These are phyloP conservation scores for Hirudinaria manillensis DNA, from an alignment of 2,888 invertebrate species.

Conservation along the genomic window DNA sequence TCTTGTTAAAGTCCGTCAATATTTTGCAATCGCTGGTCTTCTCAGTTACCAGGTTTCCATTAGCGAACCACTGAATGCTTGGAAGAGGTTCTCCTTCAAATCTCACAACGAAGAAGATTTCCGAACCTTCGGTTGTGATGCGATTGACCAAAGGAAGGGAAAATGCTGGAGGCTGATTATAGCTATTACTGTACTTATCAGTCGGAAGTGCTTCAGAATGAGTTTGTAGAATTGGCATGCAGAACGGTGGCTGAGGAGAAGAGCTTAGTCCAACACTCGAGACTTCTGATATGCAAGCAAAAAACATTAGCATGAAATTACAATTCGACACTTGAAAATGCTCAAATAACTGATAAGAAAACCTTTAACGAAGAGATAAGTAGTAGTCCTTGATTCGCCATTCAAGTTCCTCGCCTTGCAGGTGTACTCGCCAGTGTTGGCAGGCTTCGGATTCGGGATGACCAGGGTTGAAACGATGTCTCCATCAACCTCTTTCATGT, in stretches of 20 bases:
- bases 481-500: slow-evolving; percentile 28
- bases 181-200: slow-evolving; percentile 11
- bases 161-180: slow-evolving; percentile 25
- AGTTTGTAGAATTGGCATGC: slow-evolving; percentile 23
- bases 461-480: slow-evolving; percentile 17
- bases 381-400: slow-evolving; percentile 13
- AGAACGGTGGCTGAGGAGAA: slow-evolving; percentile 14
- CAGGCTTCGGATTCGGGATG: slow-evolving; percentile 22
- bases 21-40: slow-evolving; percentile 22
- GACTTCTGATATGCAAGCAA: no score
- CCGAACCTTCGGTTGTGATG: slow-evolving; percentile 27
- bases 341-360: neutral
- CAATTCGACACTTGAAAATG: no score
- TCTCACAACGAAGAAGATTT: slow-evolving; percentile 24
- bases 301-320: no score
- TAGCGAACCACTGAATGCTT: slow-evolving; percentile 28
- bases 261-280: no score
- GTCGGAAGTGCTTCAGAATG: slow-evolving; percentile 20
- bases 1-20: slow-evolving; percentile 20
- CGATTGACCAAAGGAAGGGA: slow-evolving; percentile 25
- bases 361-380: slow-evolving; percentile 24
- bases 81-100: slow-evolving; percentile 25
- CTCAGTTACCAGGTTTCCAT: slow-evolving; percentile 26
- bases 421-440: slow-evolving; percentile 26
- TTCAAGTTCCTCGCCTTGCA: slow-evolving; percentile 20